A percentile compares a stretch with the other conserved stretches of the same genome.
Evolutionary conservation across 2,888 invertebrate genomes (phyloP).

Genomic region (Meiosimyza decipiens): DNA sequence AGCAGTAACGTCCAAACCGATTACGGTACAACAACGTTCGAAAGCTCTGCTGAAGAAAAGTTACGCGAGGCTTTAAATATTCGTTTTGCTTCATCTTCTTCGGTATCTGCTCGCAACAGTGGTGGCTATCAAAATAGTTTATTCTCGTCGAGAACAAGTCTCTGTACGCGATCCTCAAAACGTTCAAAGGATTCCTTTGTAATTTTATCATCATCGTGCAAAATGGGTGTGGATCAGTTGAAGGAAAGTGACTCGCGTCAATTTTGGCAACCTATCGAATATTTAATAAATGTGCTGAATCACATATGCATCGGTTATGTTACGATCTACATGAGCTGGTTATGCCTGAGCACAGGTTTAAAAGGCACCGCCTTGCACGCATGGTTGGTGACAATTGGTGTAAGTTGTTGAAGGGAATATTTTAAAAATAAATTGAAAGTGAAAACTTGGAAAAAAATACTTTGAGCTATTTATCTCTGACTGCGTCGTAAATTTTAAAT

Average conservation of each 20-base stretch:
- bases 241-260: conserved; percentile 46
- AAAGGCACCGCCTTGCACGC: conserved; percentile 56
- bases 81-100: conserved; percentile 15
- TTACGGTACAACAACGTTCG: conserved; percentile 57
- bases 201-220: conserved; percentile 37
- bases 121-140: conserved; percentile 42
- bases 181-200: conserved; percentile 43
- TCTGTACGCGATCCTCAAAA: conserved; percentile 34
- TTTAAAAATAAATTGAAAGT: no score
- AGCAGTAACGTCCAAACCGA: conserved; percentile 50
- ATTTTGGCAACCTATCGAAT: conserved; percentile 51
- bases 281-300: conserved; percentile 56
- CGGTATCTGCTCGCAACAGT: conserved; percentile 7
- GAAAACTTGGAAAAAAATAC: no score
- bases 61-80: conserved; percentile 18
- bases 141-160: conserved; percentile 37
- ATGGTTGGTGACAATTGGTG: conserved; percentile 62
- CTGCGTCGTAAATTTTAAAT: no score
- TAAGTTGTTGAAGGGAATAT: conserved; percentile 46
- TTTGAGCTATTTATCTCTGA: no score
- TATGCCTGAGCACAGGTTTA: conserved; percentile 54
- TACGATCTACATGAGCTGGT: conserved; percentile 60
- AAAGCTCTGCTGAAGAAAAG: conserved; percentile 33
- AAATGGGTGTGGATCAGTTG: conserved; percentile 50
- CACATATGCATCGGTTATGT: conserved; percentile 63